phyloP scores from a whole-genome alignment of 2,113 vertebrate species.

The Varanus komodoensis region DNA sequence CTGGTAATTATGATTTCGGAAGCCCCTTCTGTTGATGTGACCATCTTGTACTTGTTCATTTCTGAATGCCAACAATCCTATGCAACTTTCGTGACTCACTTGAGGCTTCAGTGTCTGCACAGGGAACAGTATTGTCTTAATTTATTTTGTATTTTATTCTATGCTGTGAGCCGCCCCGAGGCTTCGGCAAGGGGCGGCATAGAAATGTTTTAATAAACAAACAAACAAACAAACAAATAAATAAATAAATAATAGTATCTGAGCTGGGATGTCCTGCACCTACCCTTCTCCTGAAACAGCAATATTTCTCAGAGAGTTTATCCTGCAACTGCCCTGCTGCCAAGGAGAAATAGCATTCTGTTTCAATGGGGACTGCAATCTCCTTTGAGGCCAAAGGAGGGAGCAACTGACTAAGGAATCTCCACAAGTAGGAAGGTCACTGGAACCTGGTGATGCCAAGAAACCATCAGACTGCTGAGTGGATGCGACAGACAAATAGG shows the following conservation, averaged over 20 bases:
- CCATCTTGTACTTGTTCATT: not conserved
- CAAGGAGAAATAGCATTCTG: not conserved
- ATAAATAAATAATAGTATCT: too few relatives aligned
- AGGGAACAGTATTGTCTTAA: too few relatives aligned
- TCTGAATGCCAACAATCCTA: not conserved
- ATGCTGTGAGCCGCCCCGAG: too few relatives aligned
- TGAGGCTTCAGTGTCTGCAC: not conserved
- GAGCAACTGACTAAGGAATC: constrained; percentile 17
- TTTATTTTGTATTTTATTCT: too few relatives aligned
- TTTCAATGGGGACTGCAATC: rapidly evolving
- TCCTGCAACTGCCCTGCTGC: not conserved
- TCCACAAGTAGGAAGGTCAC: not conserved
- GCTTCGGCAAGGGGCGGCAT: too few relatives aligned
- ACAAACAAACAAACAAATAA: too few relatives aligned
- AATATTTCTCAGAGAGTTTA: not conserved
- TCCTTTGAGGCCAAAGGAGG: not conserved
- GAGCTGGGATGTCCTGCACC: not conserved
- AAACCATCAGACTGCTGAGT: constrained; percentile 22
- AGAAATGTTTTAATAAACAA: too few relatives aligned
- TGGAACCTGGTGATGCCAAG: constrained; percentile 7
- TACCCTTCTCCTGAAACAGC: not conserved
- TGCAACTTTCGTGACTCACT: not conserved
- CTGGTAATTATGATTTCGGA: not conserved
- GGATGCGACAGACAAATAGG: constrained; percentile 25
- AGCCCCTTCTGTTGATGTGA: too few relatives aligned